These are phyloP conservation scores for Archips crataeganus DNA, from an alignment of 2,888 invertebrate genomes.

Conservation along the genomic window DNA sequence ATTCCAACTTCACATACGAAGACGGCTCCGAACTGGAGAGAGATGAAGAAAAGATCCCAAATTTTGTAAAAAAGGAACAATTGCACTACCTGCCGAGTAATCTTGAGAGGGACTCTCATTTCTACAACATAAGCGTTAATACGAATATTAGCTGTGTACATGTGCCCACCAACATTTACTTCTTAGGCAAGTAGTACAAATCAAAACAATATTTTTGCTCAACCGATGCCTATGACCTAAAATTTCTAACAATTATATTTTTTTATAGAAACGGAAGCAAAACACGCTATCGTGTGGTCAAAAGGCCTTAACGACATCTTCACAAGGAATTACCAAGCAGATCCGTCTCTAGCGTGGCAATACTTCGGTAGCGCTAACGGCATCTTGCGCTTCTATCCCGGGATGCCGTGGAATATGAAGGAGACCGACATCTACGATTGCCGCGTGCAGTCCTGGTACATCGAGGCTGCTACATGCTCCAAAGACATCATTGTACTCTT, in stretches of 20 bases:
- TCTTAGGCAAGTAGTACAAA: conserved; percentile 84
- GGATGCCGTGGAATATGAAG: conserved; percentile 88
- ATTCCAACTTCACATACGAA: conserved; percentile 80
- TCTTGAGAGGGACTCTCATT: conserved; percentile 91
- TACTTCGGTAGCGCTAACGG: conserved; percentile 98
- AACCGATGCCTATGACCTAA: no score
- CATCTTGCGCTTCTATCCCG: conserved; percentile 96
- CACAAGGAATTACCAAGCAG: conserved; percentile 92
- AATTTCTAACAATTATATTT: conserved; percentile 10
- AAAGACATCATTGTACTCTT: conserved; percentile 98
- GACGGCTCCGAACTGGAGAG: neutral
- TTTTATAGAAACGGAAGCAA: conserved; percentile 70
- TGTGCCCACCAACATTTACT: conserved; percentile 97
- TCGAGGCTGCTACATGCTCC: conserved; percentile 98
- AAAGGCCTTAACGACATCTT: conserved; percentile 94
- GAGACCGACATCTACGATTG: conserved; percentile 94
- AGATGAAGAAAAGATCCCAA: conserved; percentile 48
- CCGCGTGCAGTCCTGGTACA: conserved; percentile 97
- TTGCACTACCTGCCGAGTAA: conserved; percentile 86
- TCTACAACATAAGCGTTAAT: conserved; percentile 93
- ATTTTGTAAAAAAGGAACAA: conserved; percentile 65
- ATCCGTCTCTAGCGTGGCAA: conserved; percentile 98
- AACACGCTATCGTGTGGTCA: conserved; percentile 93
- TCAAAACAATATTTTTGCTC: neutral
- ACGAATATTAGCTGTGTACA: conserved; percentile 94